phyloP scores from a whole-genome alignment of 1,140 invertebrate species.

The Lysiphlebus fabarum region DNA sequence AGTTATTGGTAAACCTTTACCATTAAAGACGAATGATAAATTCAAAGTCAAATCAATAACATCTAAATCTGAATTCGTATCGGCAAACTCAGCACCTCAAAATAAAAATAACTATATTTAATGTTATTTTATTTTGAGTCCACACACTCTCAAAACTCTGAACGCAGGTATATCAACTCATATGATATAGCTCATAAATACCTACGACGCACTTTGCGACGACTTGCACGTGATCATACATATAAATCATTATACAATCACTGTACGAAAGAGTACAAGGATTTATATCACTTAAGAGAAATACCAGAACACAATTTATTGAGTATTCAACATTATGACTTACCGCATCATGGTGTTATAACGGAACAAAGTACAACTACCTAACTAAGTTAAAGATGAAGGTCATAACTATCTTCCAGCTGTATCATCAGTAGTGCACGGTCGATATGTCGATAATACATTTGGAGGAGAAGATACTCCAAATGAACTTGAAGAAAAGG shows the following conservation, averaged over 20 bases:
- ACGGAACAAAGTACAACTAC: conserved; percentile 32
- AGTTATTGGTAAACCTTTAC: no score
- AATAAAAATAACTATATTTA: no score
- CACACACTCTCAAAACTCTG: conserved; percentile 12
- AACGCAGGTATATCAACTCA: conserved; percentile 23
- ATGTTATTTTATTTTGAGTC: no score
- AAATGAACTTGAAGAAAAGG: conserved; percentile 21
- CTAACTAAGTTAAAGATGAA: conserved; percentile 30
- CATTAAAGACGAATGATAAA: no score
- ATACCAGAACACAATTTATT: background rate
- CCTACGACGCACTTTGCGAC: conserved; percentile 24
- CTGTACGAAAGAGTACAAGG: conserved; percentile 41
- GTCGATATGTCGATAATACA: conserved; percentile 38
- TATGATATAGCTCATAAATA: conserved; percentile 21
- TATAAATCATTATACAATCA: conserved; percentile 28
- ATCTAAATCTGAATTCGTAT: no score
- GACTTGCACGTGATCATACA: conserved; percentile 23
- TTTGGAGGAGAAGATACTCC: conserved; percentile 28
- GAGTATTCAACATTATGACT: conserved; percentile 25
- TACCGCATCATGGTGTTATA: conserved; percentile 43
- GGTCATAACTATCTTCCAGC: conserved; percentile 28
- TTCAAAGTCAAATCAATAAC: no score
- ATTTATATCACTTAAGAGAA: conserved; percentile 38
- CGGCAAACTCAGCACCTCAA: no score
- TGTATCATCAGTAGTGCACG: conserved; percentile 17